phyloP scores from a whole-genome alignment of 2,888 invertebrate genomes.

The Andrena bucephala region DNA sequence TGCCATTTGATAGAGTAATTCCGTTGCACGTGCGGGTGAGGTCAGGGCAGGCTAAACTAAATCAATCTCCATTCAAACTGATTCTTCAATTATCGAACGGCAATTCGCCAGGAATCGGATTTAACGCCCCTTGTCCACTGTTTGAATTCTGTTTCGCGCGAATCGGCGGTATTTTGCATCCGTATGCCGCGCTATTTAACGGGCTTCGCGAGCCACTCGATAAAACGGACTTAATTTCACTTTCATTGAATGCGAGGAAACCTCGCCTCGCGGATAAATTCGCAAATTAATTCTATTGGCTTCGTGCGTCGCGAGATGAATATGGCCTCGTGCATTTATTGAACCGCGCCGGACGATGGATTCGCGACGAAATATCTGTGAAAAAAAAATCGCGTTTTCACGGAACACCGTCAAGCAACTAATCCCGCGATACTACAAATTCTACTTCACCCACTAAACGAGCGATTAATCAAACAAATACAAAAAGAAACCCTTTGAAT shows the following conservation, averaged over 20 bases:
- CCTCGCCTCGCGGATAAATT: conserved; percentile 56
- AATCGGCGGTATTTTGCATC: not conserved
- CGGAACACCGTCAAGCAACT: too few species aligned
- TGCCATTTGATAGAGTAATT: too few species aligned
- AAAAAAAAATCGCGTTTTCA: conserved; percentile 8
- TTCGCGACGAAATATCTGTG: conserved; percentile 9
- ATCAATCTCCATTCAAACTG: too few species aligned
- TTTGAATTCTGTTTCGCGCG: conserved; percentile 4
- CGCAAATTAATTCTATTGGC: conserved; percentile 60
- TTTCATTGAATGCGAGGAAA: conserved; percentile 57
- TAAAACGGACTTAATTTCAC: conserved; percentile 49
- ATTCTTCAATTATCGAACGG: too few species aligned
- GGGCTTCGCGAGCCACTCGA: conserved; percentile 32
- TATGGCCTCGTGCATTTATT: conserved; percentile 59
- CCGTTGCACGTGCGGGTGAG: too few species aligned
- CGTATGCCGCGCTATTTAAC: conserved; percentile 25
- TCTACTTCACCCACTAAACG: too few species aligned
- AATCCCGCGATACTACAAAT: too few species aligned
- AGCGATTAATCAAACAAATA: too few species aligned
- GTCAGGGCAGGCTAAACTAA: too few species aligned
- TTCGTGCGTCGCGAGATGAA: conserved; percentile 47
- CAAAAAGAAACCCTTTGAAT: too few species aligned
- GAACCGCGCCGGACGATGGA: conserved; percentile 38
- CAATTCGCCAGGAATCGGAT: not conserved
- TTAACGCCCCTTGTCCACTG: not conserved